These are phyloP conservation scores for Sturnira hondurensis DNA, from an alignment of 2,113 vertebrate genomes.

Conservation along the genomic window DNA sequence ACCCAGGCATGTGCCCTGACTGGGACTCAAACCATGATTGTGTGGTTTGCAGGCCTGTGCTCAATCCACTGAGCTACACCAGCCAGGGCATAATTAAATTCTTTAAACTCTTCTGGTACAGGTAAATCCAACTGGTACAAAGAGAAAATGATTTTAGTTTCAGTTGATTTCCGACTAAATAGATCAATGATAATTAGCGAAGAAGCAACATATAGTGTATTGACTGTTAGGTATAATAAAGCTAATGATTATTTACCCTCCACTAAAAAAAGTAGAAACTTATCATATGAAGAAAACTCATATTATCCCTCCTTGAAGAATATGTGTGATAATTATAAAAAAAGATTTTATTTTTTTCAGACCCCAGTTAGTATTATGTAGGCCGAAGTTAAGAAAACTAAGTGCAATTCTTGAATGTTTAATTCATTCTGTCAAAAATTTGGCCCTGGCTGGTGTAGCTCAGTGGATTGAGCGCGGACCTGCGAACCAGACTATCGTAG, in stretches of 20 bases:
- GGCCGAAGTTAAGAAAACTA: slow-evolving; percentile 54
- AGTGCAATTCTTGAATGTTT: neutral
- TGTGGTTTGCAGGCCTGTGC: no score
- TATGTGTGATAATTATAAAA: slow-evolving; percentile 25
- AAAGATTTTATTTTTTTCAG: slow-evolving; percentile 56
- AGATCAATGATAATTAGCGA: slow-evolving; percentile 30
- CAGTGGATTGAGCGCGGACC: no score
- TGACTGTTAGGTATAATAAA: neutral
- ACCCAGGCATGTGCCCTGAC: no score
- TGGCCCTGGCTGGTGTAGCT: no score
- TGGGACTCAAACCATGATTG: no score
- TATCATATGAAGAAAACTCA: neutral
- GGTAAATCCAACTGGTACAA: neutral
- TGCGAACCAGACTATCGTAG: no score
- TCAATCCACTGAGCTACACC: no score
- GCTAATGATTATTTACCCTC: slow-evolving; percentile 50
- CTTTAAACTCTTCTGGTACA: neutral
- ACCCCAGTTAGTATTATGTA: neutral
- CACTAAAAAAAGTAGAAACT: slow-evolving; percentile 10
- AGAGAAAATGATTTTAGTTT: neutral
- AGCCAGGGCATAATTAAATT: no score
- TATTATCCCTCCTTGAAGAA: slow-evolving; percentile 30
- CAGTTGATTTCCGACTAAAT: neutral
- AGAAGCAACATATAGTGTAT: neutral
- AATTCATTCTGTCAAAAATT: slow-evolving; percentile 52